phyloP scores from a whole-genome alignment of 2,113 vertebrate species.

The Rhea americana region DNA sequence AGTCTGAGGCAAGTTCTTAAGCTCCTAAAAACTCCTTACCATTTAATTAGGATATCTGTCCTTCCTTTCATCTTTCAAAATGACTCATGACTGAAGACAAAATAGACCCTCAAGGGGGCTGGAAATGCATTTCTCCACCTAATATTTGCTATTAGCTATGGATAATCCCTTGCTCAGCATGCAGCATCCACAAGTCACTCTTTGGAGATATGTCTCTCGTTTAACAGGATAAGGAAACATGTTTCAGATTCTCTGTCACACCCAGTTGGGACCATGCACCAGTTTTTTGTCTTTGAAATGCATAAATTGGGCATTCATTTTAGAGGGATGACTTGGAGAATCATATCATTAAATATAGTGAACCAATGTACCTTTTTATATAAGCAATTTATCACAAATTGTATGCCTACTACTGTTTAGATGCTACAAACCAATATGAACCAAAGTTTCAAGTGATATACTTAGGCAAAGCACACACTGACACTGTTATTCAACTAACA shows the following conservation, averaged over 20 bases:
- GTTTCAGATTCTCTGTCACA: background rate
- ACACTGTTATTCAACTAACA: background rate
- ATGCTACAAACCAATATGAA: background rate
- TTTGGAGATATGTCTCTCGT: background rate
- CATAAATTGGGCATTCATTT: background rate
- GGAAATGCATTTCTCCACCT: background rate
- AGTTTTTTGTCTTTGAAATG: background rate
- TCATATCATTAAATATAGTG: background rate
- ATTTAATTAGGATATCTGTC: background rate
- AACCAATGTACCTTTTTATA: background rate
- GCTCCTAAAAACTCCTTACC: background rate
- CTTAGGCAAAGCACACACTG: background rate
- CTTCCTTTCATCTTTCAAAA: background rate
- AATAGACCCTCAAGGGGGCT: background rate
- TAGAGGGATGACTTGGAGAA: background rate
- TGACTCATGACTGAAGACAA: background rate
- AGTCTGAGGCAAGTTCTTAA: background rate
- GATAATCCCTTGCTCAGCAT: background rate
- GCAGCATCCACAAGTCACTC: rapidly evolving
- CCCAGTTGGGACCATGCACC: background rate
- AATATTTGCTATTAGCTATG: background rate
- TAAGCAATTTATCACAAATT: background rate
- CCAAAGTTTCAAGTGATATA: background rate
- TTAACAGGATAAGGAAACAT: background rate
- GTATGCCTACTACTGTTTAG: background rate